Conservation (phyloP, 2,888 invertebrate genomes). For the Oligia fasciuncula region DNA sequence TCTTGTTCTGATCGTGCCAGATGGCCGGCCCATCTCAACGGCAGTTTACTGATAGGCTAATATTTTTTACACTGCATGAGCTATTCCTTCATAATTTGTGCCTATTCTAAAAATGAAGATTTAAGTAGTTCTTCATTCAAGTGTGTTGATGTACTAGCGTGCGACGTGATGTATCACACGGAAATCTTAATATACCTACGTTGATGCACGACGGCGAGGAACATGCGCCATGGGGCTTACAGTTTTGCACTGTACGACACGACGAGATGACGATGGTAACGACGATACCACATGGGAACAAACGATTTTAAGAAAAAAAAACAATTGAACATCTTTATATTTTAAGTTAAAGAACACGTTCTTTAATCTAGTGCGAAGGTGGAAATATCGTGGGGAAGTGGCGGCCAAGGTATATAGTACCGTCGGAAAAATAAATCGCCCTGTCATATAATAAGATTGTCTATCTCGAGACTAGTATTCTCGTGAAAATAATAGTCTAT, state of each 20-base stretch:
- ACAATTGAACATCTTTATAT: neutral
- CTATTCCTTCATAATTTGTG: neutral
- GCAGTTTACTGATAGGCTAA: neutral
- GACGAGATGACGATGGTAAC: neutral
- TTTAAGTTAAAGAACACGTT: neutral
- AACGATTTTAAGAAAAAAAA: neutral
- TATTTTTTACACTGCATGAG: neutral
- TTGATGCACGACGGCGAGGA: neutral
- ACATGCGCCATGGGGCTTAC: neutral
- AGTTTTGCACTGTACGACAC: slow-evolving; percentile 10
- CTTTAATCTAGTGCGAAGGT: neutral
- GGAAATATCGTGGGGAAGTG: slow-evolving; percentile 7
- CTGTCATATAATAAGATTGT: neutral
- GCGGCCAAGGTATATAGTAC: neutral
- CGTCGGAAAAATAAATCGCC: slow-evolving; percentile 5
- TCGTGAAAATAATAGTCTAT: slow-evolving; percentile 23
- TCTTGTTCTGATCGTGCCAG: no score
- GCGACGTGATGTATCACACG: slow-evolving; percentile 23
- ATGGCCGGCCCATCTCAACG: no score
- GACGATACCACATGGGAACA: no score
- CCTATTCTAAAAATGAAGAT: neutral
- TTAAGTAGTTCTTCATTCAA: slow-evolving; percentile 11
- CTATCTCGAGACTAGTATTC: neutral
- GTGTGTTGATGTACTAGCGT: neutral
- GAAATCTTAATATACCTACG: slow-evolving; percentile 17